Evolutionary conservation across 2,113 vertebrate species (phyloP), one percentile per base, ranked within the genome.

Genomic region (Callipepla californica): DNA sequence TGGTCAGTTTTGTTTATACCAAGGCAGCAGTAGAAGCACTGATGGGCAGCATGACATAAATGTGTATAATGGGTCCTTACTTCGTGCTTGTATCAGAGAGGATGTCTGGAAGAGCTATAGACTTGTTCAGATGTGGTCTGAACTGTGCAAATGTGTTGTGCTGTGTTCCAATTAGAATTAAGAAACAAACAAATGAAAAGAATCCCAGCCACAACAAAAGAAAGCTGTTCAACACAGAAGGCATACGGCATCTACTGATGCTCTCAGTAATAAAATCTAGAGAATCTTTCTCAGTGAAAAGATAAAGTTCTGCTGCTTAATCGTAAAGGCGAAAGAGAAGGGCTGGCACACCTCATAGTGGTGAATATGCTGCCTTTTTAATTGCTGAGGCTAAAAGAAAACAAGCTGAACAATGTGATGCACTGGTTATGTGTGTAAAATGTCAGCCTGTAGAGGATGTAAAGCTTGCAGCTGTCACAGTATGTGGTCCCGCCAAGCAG

Each of bases 401-500:
- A 85, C 63, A 81, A 91, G 93, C 90, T 77, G 94, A 94, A 93
- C 80, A 89, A 76, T 93, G 75, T 28, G 75, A 92, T 78, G 89
- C 77, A 38, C 80, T 91, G 32, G 15, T 70, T 72, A 7, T 87
- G 89, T 80, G 94, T 94, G 81, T 89, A 83, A 95, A 96, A 95
- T 94, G 95, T 96, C 97, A 90, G 69, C 91, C 89, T 94, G 92
- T 47, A 92, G 94, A 91, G 95, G 91, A 80, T 73, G 79, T 48
- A 55, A 94, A 90, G 80, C 85, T 86, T 5, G 8, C 74, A 96
- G 89, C 97, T 94, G 70, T 94, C 91, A 62, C 87, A 74, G 89
- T 80, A 73, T 81, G 90, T 65, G 95, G 94, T 93, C 94, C 90
- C 20, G 85, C 87, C 63, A 95, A 80, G 89, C 90, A 92, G 93